A percentile compares a stretch with the other conserved stretches of the same genome.
Conservation (phyloP, 2,888 invertebrate species). For the Cantharis nigra region DNA sequence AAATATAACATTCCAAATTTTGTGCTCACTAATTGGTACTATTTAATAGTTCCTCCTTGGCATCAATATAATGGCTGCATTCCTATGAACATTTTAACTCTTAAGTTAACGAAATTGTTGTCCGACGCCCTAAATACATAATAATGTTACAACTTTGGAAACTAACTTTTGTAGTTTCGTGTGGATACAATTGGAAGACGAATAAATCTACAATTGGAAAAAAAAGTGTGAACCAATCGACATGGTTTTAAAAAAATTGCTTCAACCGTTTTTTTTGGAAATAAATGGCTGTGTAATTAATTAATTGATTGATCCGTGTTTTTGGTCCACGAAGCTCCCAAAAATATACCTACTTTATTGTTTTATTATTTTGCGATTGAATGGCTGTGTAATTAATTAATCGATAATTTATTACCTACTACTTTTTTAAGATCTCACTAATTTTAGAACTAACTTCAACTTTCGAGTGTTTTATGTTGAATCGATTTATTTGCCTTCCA, state of each 20-base stretch:
- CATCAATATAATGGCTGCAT: background rate
- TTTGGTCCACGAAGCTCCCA: background rate
- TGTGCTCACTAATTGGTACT: slow-evolving; percentile 22
- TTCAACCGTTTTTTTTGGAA: background rate
- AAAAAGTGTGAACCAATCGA: background rate
- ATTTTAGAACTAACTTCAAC: background rate
- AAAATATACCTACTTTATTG: background rate
- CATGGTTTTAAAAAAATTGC: background rate
- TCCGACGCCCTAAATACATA: background rate
- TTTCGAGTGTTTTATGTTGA: background rate
- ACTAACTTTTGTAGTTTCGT: background rate
- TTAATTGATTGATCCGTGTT: background rate
- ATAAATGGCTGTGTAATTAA: background rate
- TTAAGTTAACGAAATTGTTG: slow-evolving; percentile 1
- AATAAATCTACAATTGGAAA: background rate
- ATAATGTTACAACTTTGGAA: background rate
- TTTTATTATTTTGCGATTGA: background rate
- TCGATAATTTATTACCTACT: background rate
- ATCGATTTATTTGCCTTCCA: background rate
- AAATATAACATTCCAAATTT: slow-evolving; percentile 26
- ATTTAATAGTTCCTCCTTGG: slow-evolving; percentile 21
- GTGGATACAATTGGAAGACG: background rate
- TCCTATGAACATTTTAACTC: slow-evolving; percentile 6
- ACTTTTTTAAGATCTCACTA: background rate
- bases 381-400: background rate